phyloP scores from a whole-genome alignment of 2,888 invertebrate genomes.

The Cactoblastis cactorum region DNA sequence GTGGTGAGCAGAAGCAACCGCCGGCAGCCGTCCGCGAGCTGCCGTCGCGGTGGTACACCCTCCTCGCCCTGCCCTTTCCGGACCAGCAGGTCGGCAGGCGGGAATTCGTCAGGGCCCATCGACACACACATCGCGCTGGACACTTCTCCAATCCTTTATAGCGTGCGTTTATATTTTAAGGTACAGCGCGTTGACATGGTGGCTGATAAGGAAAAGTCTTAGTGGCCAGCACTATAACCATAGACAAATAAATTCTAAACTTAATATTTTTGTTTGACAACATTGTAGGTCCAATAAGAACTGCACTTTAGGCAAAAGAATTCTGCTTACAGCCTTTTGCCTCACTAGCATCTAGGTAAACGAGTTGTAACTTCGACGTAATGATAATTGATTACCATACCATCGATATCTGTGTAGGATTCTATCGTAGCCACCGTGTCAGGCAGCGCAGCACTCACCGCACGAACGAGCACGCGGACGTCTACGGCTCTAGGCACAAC shows the following conservation, averaged over 20 bases:
- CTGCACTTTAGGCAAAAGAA: background rate
- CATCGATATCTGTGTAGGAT: constrained; percentile 16
- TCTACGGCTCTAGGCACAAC: background rate
- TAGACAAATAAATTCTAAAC: background rate
- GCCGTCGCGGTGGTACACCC: constrained; percentile 92
- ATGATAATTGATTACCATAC: constrained; percentile 1
- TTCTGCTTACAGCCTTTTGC: background rate
- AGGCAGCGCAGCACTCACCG: constrained; percentile 26
- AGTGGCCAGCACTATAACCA: background rate
- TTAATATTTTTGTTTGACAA: background rate
- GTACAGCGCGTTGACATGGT: constrained; percentile 63
- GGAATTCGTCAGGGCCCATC: constrained; percentile 87
- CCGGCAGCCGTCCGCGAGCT: constrained; percentile 77
- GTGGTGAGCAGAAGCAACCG: constrained; percentile 52
- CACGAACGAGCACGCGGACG: constrained; percentile 14
- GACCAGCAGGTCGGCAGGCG: constrained; percentile 94
- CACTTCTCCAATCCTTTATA: constrained; percentile 93
- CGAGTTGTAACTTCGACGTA: too few species aligned
- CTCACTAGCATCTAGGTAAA: too few species aligned
- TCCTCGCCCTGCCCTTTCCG: constrained; percentile 94
- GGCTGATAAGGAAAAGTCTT: constrained; percentile 38
- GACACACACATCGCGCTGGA: constrained; percentile 86
- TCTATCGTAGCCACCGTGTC: constrained; percentile 50
- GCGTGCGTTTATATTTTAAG: constrained; percentile 71
- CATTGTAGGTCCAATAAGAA: background rate